phyloP scores from a whole-genome alignment of 2,888 invertebrate species.

The Spatulosminthurus flaviceps region DNA sequence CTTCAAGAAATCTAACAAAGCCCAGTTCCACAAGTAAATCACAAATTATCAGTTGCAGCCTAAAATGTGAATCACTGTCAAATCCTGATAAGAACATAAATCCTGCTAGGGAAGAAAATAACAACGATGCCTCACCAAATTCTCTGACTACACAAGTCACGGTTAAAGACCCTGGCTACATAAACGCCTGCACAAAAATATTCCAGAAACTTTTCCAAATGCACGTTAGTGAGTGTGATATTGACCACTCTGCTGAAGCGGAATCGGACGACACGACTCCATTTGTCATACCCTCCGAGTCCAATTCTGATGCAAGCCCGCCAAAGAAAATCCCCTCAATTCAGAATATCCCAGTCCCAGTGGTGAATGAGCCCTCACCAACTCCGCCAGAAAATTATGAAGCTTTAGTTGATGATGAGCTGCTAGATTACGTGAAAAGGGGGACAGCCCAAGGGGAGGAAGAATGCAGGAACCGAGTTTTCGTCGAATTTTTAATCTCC shows the following conservation, averaged over 20 bases:
- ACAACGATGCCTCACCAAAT: too few species aligned
- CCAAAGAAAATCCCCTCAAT: not conserved
- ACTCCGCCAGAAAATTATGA: not conserved
- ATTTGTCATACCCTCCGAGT: not conserved
- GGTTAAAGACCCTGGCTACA: not conserved
- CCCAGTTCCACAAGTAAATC: too few species aligned
- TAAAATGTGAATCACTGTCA: too few species aligned
- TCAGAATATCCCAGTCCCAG: not conserved
- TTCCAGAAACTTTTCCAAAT: constrained; percentile 38
- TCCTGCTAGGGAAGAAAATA: too few species aligned
- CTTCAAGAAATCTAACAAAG: too few species aligned
- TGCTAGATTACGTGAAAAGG: not conserved
- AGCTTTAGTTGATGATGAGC: not conserved
- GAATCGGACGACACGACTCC: not conserved
- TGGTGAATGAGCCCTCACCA: not conserved
- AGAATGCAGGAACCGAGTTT: not conserved
- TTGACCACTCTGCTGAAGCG: not conserved
- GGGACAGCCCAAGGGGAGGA: not conserved
- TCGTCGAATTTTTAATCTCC: not conserved
- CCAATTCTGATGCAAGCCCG: not conserved
- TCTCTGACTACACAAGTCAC: too few species aligned
- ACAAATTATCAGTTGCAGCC: too few species aligned
- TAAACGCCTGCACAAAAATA: constrained; percentile 20
- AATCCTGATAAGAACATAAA: too few species aligned
- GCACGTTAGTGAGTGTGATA: not conserved